Percentiles rank a stretch among this genome's conserved stretches.
Evolutionary conservation across 2,113 vertebrate species (phyloP).

Genomic region (Climacteris rufus): DNA sequence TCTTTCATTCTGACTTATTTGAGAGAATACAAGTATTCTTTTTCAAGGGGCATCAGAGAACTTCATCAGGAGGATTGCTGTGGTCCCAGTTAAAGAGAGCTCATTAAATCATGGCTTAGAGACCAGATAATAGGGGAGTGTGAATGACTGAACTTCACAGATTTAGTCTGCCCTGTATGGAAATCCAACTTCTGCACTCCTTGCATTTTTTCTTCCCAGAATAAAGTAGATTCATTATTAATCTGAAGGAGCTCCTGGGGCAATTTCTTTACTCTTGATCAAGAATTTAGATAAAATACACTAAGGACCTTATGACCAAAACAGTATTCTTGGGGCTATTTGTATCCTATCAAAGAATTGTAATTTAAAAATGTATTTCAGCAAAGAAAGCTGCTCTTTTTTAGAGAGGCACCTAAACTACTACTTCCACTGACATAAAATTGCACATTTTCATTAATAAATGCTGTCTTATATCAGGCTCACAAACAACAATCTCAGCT

Average conservation of each 20-base stretch:
- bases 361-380: neutral
- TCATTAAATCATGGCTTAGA: conserved; percentile 11
- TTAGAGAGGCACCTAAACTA: neutral
- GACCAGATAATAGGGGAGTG: neutral
- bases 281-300: neutral
- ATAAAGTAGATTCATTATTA: neutral
- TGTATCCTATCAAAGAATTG: neutral
- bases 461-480: neutral
- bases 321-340: neutral
- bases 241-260: neutral
- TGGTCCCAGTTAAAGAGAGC: neutral
- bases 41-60: neutral
- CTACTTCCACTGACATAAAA: neutral
- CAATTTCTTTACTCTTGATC: neutral
- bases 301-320: neutral
- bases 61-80: neutral
- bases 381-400: neutral
- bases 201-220: neutral
- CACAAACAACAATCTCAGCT: neutral
- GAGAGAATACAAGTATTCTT: neutral
- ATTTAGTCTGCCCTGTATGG: neutral
- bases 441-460: neutral
- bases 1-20: neutral
- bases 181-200: neutral
- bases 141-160: neutral